These are phyloP conservation scores for Corythoichthys intestinalis DNA, from an alignment of 2,113 vertebrate genomes.

Conservation along the genomic window DNA sequence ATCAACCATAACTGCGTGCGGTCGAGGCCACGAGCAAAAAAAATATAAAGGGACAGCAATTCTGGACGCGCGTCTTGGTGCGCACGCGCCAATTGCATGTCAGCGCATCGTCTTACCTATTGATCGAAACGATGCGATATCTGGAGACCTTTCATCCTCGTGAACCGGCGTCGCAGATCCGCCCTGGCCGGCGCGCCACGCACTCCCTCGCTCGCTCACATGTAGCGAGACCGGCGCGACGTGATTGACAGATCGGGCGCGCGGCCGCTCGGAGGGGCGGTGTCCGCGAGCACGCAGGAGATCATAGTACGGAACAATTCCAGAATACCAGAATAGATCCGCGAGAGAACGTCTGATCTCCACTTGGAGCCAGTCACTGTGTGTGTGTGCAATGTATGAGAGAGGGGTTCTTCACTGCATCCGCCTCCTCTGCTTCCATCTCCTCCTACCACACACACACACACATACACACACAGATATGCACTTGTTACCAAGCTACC, in stretches of 20 bases:
- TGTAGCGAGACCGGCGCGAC: conserved; percentile 61
- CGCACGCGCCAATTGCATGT: conserved; percentile 8
- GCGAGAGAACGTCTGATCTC: conserved; percentile 17
- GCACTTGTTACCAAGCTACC: not conserved
- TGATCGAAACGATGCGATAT: conserved; percentile 44
- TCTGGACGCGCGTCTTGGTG: conserved; percentile 20
- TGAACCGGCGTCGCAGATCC: conserved; percentile 63
- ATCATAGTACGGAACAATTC: conserved; percentile 27
- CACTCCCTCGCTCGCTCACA: conserved; percentile 57
- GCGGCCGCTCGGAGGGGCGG: conserved; percentile 44
- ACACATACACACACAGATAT: conserved; percentile 33
- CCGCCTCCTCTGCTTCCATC: conserved; percentile 66
- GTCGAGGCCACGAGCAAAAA: conserved; percentile 43
- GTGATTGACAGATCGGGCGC: conserved; percentile 64
- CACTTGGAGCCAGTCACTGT: conserved; percentile 28
- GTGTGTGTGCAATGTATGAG: conserved; percentile 19
- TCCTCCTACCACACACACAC: conserved; percentile 42
- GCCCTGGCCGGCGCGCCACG: conserved; percentile 66
- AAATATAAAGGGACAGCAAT: conserved; percentile 1
- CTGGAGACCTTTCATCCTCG: conserved; percentile 60
- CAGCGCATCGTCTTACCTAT: conserved; percentile 45
- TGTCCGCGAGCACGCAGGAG: conserved; percentile 37
- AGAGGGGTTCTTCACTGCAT: conserved; percentile 62
- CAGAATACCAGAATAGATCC: conserved; percentile 17
- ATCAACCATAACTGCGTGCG: conserved; percentile 16